Evolutionary conservation across 2,888 invertebrate species (phyloP).

Genomic region (Morpho achilles): DNA sequence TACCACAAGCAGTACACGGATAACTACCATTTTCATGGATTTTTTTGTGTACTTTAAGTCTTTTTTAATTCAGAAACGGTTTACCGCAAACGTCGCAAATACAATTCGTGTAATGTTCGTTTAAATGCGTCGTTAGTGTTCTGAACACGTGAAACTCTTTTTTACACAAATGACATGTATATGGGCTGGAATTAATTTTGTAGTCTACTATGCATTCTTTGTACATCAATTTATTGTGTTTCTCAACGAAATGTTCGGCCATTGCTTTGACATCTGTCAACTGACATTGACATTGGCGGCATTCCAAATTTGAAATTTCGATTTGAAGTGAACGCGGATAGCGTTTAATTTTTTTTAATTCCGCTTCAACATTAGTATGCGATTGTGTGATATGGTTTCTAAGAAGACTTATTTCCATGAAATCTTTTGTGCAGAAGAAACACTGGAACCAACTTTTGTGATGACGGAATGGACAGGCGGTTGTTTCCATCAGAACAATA

Average conservation of each 20-base stretch:
- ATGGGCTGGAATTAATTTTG: constrained; percentile 56
- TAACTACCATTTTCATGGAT: constrained; percentile 66
- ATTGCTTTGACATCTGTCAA: constrained; percentile 50
- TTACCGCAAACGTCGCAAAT: constrained; percentile 74
- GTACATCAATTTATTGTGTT: constrained; percentile 53
- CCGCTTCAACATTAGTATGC: constrained; percentile 46
- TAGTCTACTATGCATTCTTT: constrained; percentile 65
- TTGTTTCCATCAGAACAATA: constrained; percentile 51
- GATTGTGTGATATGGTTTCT: constrained; percentile 42
- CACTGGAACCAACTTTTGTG: constrained; percentile 70
- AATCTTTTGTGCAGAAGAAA: constrained; percentile 59
- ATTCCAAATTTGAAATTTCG: constrained; percentile 60
- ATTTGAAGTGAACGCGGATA: constrained; percentile 64
- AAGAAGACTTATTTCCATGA: constrained; percentile 54
- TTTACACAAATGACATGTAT: constrained; percentile 54
- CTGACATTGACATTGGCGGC: constrained; percentile 48
- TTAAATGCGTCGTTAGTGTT: constrained; percentile 63
- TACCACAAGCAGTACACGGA: constrained; percentile 55
- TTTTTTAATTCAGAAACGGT: constrained; percentile 67
- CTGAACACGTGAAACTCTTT: constrained; percentile 61
- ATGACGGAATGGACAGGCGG: constrained; percentile 65
- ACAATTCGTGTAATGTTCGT: constrained; percentile 70
- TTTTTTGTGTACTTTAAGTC: constrained; percentile 68
- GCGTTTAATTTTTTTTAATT: constrained; percentile 56
- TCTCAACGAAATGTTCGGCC: constrained; percentile 49